Base-by-base conservation (phyloP, 2,888 invertebrate species). In the Drosophila paranaensis region DNA sequence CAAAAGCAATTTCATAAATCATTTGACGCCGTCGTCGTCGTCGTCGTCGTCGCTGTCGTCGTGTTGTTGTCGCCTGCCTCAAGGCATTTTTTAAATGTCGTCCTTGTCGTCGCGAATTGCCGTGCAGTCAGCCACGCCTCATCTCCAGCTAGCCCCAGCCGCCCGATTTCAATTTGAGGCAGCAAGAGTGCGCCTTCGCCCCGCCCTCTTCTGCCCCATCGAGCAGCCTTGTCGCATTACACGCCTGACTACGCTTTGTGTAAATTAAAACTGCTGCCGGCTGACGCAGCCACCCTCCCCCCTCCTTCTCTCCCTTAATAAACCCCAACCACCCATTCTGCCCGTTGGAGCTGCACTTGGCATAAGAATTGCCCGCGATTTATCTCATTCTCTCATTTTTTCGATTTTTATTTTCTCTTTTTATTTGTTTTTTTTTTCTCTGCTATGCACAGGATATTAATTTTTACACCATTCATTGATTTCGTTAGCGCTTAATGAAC, bases 1-100 rank as follows among this genome's bases (percentile, higher is more conserved):
- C 76, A 84, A 89, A 89, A 90, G 87, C 90, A 90, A 91, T 92
- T 92, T 91, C 90, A 92, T 92, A 92, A 92, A 91, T 92, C 91
- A 92, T 92, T 92, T 91, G 88, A 88, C 85, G 84, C 84, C 77
- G 75, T 78, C 77, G 74, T 61, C 37, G 55, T 60, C 33, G 37
- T 33, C 10, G 50, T 53, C 57, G 60, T 30, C 8, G 51, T 39
- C 2, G 27, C 27, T 56, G 45, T 78, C 77, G 74, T 82, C 75
- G 75, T 77, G 75, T 77, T 77, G 74, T 60, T 27, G 50, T 60
- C 39, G 65, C 67, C 65, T 58, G 85, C 88, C 86, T 87, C 77
- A 84, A 87, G 86, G 84, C 89, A 77, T 79, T 88, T 82, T 81
- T 87, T 87, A 87, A 87, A 87, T 88, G 88, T 88, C 63, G 70